Base-by-base conservation (phyloP, 2,797 vertebrate genomes). In the Liparis tanakae region DNA sequence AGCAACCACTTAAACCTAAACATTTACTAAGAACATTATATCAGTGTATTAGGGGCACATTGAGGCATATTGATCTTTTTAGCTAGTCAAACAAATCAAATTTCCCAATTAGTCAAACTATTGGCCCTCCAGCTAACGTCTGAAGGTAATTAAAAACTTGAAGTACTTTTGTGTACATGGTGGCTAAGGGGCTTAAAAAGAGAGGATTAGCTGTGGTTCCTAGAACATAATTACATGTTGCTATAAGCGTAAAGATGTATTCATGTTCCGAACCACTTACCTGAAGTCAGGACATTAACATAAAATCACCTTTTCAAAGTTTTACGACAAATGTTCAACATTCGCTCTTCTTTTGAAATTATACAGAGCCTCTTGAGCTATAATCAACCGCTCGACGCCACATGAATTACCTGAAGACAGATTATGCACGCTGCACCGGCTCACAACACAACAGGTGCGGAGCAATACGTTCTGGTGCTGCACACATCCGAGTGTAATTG, bases 401-500 rank as follows among this genome's bases (percentile, higher is more conserved):
- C 36, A 18, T 33, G 56, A 48, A 64, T 50, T 34, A 8, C 48
- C 48, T 33, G 58, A 76, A 77, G 30, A 59, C 10, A 53, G 68
- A 69, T 46, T 43, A n/a, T 34, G 46, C 50, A 51, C 65, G 74
- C 20, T 43, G 48, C 36, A 37, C 57, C 15, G 54, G 46, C 13
- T 48, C 57, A 36, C 41, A 68, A 57, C 37, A 61, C 68, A 73
- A 34, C 0, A 0, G n/a, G 37, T 50, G 77, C 67, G 76, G 78
- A 83, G 63, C 41, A 36, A 18, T 60, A 9, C 8, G 44, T 22
- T 73, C 59, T 70, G 41, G 53, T 59, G 58, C 25, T n/a, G 44
- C 41, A 3, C 66, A 69, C 20, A 30, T 22, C 20, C 50, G 22
- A 53, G n/a, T 70, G 48, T 83, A 85, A 88, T 82, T 86, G 72